Evolutionary conservation across 2,888 invertebrate species (phyloP).

Genomic region (Eustalomyia histrio): DNA sequence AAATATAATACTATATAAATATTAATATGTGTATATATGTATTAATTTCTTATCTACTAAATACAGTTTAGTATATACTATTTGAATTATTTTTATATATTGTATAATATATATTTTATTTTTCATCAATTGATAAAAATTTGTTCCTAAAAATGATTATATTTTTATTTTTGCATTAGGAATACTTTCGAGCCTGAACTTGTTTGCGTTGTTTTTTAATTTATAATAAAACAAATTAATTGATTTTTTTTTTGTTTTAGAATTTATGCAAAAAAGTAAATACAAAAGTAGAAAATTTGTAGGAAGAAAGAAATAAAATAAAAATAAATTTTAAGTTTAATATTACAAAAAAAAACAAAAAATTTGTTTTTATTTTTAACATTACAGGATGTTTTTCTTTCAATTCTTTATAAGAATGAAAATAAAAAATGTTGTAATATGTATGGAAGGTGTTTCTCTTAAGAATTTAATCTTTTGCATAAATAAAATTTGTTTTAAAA

Average conservation of each 20-base stretch:
- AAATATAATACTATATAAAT: conserved; percentile 58
- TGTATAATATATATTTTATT: conserved; percentile 59
- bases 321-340: conserved; percentile 33
- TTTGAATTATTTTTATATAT: conserved; percentile 13
- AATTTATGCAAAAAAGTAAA: conserved; percentile 39
- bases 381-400: conserved; percentile 51
- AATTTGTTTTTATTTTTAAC: conserved; percentile 38
- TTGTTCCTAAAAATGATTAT: conserved; percentile 61
- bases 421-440: conserved; percentile 49
- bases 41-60: conserved; percentile 52
- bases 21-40: conserved; percentile 35
- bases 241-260: background rate
- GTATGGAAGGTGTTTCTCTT: background rate
- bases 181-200: conserved; percentile 70
- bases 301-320: conserved; percentile 1
- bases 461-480: conserved; percentile 43
- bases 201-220: conserved; percentile 66
- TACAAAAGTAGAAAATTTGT: background rate
- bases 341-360: conserved; percentile 21
- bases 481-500: conserved; percentile 23
- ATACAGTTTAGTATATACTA: conserved; percentile 36
- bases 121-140: conserved; percentile 52
- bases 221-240: conserved; percentile 17
- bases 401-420: conserved; percentile 8
- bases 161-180: conserved; percentile 66